Evolutionary conservation across 1,140 invertebrate species (phyloP), one percentile per base, ranked within the genome.

Genomic region (Nasonia longicornis): DNA sequence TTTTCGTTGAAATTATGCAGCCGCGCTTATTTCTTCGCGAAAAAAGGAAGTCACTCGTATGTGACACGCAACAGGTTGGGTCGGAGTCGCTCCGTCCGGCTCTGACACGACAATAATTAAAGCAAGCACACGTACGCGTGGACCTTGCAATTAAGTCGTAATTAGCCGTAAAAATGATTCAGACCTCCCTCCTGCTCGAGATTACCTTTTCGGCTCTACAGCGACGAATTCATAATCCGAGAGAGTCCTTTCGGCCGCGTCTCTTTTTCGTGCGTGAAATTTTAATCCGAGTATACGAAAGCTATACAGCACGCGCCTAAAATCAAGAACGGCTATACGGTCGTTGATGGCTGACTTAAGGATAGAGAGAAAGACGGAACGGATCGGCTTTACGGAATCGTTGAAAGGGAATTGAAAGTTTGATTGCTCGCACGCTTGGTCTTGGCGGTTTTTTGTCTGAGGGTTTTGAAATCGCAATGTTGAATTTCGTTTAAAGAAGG

Each of bases 61-160:
- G 52, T 14, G n/a, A 48, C 16, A 10, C 16, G 12, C 52, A 75
- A 75, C 75, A 77, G 75, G 75, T 77, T 77, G 63, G 45, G 8
- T 12, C 63, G 64, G n/a, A 22, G n/a, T 67, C 63, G 3, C 3
- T 35, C n/a, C 16, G n/a, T 14, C 66, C 26, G 45, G 3, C 26
- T 42, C 29, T 85, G 82, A 83, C 67, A 38, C 8, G 12, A 1
- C 66, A 70, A 69, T 86, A 85, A 86, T 86, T 85, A 85, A 85
- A 82, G 78, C 74, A 64, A 35, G 31, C 22, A 52, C 29, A 16
- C 35, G 67, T 42, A 58, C 70, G 66, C 66, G 63, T 26, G 80
- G 69, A 79, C 74, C 79, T 84, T 84, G 71, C 80, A 84, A 87
- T 86, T 83, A 84, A 79, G 66, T 73, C n/a, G 76, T 86, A 86